phyloP scores from a whole-genome alignment of 2,797 vertebrate species.

The Craterocephalus amniculus region DNA sequence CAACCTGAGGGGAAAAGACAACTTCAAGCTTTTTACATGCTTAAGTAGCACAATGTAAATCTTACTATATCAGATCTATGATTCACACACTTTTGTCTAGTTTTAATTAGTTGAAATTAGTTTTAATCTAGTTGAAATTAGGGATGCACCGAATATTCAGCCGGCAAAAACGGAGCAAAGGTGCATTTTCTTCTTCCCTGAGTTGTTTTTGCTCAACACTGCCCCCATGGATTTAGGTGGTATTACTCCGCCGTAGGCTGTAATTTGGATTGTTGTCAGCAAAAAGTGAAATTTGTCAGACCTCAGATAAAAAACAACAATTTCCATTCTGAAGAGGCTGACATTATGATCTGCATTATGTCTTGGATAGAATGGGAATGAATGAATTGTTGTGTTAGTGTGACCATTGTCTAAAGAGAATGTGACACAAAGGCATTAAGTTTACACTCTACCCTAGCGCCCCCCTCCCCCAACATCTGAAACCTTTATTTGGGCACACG shows the following conservation, averaged over 20 bases:
- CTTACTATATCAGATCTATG: slow-evolving; percentile 1
- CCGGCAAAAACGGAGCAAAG: too few species aligned
- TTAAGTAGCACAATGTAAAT: background rate
- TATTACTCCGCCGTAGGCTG: background rate
- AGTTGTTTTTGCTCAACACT: too few species aligned
- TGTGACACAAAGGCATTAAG: background rate
- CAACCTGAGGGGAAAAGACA: background rate
- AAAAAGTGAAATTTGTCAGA: background rate
- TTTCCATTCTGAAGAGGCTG: slow-evolving; percentile 13
- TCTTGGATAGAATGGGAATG: background rate
- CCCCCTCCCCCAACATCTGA: background rate
- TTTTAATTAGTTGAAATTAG: too few species aligned
- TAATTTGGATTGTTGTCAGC: background rate
- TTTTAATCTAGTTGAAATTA: too few species aligned
- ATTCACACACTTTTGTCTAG: slow-evolving; percentile 3
- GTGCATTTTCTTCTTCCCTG: too few species aligned
- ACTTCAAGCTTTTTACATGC: background rate
- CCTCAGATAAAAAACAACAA: slow-evolving; percentile 15
- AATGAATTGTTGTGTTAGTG: background rate
- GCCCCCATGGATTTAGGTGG: too few species aligned
- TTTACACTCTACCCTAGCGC: background rate
- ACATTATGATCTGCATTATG: slow-evolving; percentile 1
- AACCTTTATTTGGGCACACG: background rate
- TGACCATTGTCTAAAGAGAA: background rate
- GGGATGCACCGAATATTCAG: too few species aligned